phyloP scores from a whole-genome alignment of 2,888 invertebrate genomes.

The Acleris cristana region DNA sequence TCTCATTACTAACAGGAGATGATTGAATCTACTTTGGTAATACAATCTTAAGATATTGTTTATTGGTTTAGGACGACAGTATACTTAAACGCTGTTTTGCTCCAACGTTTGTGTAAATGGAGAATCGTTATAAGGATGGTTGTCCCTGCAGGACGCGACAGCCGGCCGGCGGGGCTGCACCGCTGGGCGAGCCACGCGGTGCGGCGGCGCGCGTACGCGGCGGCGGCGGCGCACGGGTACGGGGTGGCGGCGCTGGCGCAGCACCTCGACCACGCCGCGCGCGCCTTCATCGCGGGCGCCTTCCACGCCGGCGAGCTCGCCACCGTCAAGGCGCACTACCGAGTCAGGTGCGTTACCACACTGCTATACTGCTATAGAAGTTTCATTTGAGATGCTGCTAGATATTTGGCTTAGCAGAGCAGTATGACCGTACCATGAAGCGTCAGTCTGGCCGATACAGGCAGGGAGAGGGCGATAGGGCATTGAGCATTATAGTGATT shows the following conservation, averaged over 20 bases:
- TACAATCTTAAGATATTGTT: no score
- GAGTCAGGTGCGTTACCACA: constrained; percentile 83
- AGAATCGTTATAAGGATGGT: no score
- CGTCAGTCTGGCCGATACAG: neutral
- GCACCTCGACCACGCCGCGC: constrained; percentile 92
- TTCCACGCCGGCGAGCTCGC: constrained; percentile 91
- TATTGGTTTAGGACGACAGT: no score
- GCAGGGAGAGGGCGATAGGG: no score
- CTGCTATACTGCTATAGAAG: no score
- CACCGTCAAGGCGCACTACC: constrained; percentile 92
- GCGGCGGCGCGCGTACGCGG: constrained; percentile 89
- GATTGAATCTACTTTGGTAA: no score
- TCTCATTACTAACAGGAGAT: no score
- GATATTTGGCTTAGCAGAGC: neutral
- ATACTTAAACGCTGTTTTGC: no score
- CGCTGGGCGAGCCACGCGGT: constrained; percentile 90
- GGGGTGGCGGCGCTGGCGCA: constrained; percentile 95
- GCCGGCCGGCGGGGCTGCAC: constrained; percentile 49
- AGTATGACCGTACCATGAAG: neutral
- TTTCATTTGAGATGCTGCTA: no score
- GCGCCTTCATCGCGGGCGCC: constrained; percentile 91
- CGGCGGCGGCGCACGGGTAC: constrained; percentile 90
- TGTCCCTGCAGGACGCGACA: neutral
- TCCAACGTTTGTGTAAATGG: no score
- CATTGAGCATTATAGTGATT: no score